Percentiles rank a stretch among this genome's conserved stretches.
Evolutionary conservation across 2,797 vertebrate species (phyloP).

Genomic region (Urophycis tenuis): DNA sequence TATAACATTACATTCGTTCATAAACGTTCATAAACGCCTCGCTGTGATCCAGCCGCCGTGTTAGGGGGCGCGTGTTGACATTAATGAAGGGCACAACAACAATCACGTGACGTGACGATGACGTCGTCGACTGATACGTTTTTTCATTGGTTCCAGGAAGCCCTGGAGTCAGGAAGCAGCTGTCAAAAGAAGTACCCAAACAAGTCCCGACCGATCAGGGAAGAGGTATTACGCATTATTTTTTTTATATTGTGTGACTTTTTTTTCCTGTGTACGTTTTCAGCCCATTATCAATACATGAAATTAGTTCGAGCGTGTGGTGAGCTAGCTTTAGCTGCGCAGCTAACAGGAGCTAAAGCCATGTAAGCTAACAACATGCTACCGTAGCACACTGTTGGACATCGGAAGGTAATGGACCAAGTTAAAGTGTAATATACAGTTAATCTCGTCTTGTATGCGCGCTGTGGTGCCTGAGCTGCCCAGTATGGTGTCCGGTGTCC

Average conservation of each 20-base stretch:
- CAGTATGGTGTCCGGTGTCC: neutral
- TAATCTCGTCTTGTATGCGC: too few species aligned
- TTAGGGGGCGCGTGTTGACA: neutral
- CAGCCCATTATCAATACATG: neutral
- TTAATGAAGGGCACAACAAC: neutral
- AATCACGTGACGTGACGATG: neutral
- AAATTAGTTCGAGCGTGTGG: neutral
- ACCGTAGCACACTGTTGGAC: too few species aligned
- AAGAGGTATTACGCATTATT: conserved; percentile 8
- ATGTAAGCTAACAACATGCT: neutral
- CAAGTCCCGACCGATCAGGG: conserved; percentile 26
- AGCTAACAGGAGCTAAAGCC: conserved; percentile 37
- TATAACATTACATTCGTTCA: neutral
- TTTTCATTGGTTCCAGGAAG: conserved; percentile 14
- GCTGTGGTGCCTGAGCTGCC: too few species aligned
- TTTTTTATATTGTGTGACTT: neutral
- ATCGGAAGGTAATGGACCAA: neutral
- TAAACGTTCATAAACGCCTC: neutral
- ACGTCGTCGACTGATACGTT: neutral
- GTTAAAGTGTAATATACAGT: neutral
- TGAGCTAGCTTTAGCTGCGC: conserved; percentile 5
- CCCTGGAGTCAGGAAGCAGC: conserved; percentile 57
- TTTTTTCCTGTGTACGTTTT: neutral
- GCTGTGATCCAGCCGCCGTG: neutral
- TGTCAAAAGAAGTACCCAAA: conserved; percentile 59